Conservation (phyloP, 2,888 invertebrate species). For the Philaethria dido region DNA sequence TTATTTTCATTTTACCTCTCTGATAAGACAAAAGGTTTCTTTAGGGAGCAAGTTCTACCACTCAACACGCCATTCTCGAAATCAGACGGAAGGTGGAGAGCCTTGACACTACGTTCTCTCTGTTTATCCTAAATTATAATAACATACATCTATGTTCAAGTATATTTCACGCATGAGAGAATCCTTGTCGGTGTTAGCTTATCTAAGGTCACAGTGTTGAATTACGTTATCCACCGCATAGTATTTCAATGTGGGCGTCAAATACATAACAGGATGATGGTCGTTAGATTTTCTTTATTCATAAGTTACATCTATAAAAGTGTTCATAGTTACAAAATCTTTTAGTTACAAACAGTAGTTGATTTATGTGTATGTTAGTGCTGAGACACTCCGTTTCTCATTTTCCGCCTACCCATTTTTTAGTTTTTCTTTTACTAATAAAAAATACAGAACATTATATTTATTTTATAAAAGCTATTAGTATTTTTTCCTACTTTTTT, state of each 20-base stretch:
- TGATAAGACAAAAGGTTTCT: too few relatives aligned
- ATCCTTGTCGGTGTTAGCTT: not conserved
- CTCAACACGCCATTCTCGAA: too few relatives aligned
- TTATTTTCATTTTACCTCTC: too few relatives aligned
- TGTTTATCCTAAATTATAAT: too few relatives aligned
- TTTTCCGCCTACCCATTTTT: too few relatives aligned
- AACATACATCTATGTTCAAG: not conserved
- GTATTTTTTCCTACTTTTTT: too few relatives aligned
- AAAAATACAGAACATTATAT: too few relatives aligned
- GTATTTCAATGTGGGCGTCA: not conserved
- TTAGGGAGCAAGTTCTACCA: too few relatives aligned
- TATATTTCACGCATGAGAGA: not conserved
- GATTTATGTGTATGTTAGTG: not conserved
- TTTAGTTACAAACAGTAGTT: not conserved
- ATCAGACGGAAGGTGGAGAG: too few relatives aligned
- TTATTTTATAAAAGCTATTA: too few relatives aligned
- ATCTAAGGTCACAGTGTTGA: not conserved
- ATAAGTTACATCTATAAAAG: not conserved
- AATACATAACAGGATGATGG: not conserved
- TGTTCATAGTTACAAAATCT: not conserved
- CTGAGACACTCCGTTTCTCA: not conserved
- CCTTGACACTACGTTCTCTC: too few relatives aligned
- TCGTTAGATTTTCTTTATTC: not conserved
- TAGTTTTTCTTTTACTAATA: too few relatives aligned
- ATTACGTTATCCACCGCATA: not conserved